Conservation (phyloP, 2,888 invertebrate species). For the Nephrotoma appendiculata region DNA sequence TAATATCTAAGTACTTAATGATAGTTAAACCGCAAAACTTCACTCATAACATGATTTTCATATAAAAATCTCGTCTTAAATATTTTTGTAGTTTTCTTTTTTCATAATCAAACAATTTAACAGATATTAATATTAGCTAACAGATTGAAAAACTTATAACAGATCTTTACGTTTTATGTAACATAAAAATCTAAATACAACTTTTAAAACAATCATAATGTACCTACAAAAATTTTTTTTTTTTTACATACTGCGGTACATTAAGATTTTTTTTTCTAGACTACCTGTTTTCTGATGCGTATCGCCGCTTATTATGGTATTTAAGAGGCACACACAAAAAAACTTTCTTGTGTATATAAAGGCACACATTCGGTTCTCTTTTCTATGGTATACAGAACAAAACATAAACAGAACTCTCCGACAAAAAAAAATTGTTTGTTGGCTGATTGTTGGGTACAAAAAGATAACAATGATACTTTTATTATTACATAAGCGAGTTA, state of each 20-base stretch:
- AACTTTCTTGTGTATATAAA: not conserved
- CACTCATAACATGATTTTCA: no score
- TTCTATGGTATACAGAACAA: not conserved
- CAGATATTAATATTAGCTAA: not conserved
- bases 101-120: not conserved
- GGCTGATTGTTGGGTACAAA: not conserved
- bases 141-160: not conserved
- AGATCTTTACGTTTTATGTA: not conserved
- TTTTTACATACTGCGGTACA: not conserved
- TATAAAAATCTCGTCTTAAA: not conserved
- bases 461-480: not conserved
- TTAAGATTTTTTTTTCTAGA: not conserved
- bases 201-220: not conserved
- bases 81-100: not conserved
- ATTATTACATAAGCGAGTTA: not conserved
- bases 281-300: constrained; percentile 3
- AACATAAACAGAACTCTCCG: not conserved
- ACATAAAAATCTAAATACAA: not conserved
- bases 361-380: not conserved
- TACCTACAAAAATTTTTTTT: not conserved
- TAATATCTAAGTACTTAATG: not conserved
- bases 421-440: not conserved
- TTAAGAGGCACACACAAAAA: not conserved
- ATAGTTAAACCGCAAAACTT: not conserved
- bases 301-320: constrained; percentile 4